Base-by-base conservation (phyloP, 2,888 invertebrate species). In the Andrena fulva region DNA sequence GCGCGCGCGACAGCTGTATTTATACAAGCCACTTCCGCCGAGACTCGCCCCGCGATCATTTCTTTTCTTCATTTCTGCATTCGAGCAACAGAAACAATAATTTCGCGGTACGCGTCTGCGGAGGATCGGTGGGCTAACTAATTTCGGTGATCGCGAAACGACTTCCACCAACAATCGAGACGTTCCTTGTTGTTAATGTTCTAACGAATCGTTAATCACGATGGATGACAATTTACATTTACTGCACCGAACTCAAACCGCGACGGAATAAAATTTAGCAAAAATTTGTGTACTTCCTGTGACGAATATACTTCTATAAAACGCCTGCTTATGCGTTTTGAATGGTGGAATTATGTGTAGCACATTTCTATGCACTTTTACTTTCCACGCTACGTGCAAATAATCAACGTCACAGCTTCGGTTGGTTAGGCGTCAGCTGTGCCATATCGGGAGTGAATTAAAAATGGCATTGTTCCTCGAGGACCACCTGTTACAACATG, bases 1-100 rank as follows among this genome's bases (percentile, higher is more conserved):
- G 76, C 77, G 64, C 8, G 24, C 52, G 63, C 81, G 81, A 76
- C 87, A 87, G 87, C 87, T 87, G 87, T 87, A 87, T 87, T 87
- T 87, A 87, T 77, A 87, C 87, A 87, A 84, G 80, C 85, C 77
- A 81, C 81, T 87, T 87, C 87, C 87, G 85, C 75, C 69, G 77
- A 85, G 77, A 70, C 66, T 68, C 64, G 75, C 67, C 33, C 12
- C 50, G 50, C 69, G 86, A 87, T 87, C 82, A 89, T 86, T 87
- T 84, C 79, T 85, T 84, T 86, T 82, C 83, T 71, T 77, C 69
- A 77, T 83, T 79, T 79, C 68, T 54, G 70, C 73, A 52, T 20
- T 77, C n/a, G n/a, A 42, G 60, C 54, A 48, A 64, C 59, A 70
- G 50, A 73, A 68, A 69, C 68, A 54, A 74, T 60, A 50, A 70